Base-by-base conservation (phyloP, 2,113 vertebrate genomes). In the Neotragus moschatus region DNA sequence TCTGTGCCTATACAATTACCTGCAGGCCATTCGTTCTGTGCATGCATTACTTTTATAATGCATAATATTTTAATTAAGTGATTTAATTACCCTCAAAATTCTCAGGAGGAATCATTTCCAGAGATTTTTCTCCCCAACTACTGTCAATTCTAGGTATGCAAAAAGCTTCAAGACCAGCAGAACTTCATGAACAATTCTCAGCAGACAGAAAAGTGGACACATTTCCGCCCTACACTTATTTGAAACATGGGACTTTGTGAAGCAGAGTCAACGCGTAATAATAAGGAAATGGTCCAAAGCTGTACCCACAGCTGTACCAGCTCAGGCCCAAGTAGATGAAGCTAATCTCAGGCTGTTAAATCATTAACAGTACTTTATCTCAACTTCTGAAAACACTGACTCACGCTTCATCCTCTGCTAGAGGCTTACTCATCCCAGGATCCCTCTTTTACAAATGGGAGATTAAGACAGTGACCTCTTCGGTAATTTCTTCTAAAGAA, bases 361-460 rank as follows among this genome's bases (percentile, higher is more conserved):
- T 92, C 88, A 84, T 88, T 81, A 97, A 89, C 21, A 94, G 25
- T 49, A 96, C 23, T 96, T 96, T 75, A 95, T 90, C 53, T 97
- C 43, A 51, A 85, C 84, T 91, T 95, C 70, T 75, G 66, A 95
- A 96, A 97, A 92, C 45, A 97, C 10, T 81, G 75, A 91, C 61
- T 94, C 94, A 97, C 66, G 95, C 47, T 91, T 94, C 55, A 88
- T 85, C 63, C 36, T 95, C n/a, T 84, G 16, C 80, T 96, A 63
- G 23, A 93, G 55, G 56, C 47, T 88, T 98, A 97, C 36, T 97
- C 91, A 97, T 96, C 82, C 91, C 58, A 89, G 47, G 51, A 91
- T 53, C 23, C 25, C 19, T 94, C 49, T 95, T 96, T 90, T 70
- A 88, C 55, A 73, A 93, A 66, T 61, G 49, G 75, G 45, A 94